Percentiles rank a stretch among this genome's conserved stretches.
Conservation (phyloP, 2,888 invertebrate genomes). For the Lasioglossum lativentre region DNA sequence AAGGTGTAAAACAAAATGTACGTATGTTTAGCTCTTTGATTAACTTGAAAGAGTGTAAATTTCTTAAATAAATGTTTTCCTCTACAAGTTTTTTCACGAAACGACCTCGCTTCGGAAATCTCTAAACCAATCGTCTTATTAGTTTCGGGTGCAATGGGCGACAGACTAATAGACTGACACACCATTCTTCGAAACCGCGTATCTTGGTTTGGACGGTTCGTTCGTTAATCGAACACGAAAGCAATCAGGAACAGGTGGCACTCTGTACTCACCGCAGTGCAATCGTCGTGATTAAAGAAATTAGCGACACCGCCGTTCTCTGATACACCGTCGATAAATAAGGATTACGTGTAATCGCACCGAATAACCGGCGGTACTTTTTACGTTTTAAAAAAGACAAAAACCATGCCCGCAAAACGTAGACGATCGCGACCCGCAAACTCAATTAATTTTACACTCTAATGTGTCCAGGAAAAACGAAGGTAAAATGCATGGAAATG, state of each 20-base stretch:
- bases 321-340: slow-evolving; percentile 66
- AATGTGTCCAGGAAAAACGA: background rate
- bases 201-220: background rate
- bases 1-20: background rate
- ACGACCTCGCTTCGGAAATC: background rate
- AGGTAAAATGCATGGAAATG: slow-evolving; percentile 7
- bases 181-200: background rate
- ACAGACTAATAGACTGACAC: background rate
- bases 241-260: slow-evolving; percentile 46
- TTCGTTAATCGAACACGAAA: slow-evolving; percentile 25
- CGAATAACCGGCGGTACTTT: slow-evolving; percentile 55
- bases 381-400: slow-evolving; percentile 25
- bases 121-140: background rate
- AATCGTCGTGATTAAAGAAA: slow-evolving; percentile 64
- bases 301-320: slow-evolving; percentile 53
- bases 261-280: slow-evolving; percentile 39
- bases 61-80: background rate
- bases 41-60: background rate
- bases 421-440: slow-evolving; percentile 16
- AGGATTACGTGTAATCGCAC: slow-evolving; percentile 72
- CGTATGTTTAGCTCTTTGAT: background rate
- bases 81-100: background rate
- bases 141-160: background rate
- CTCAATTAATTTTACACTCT: slow-evolving; percentile 52
- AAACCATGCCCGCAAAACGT: slow-evolving; percentile 14